These are phyloP conservation scores for Ectemnius continuus DNA, from an alignment of 2,888 invertebrate genomes.

Conservation along the genomic window DNA sequence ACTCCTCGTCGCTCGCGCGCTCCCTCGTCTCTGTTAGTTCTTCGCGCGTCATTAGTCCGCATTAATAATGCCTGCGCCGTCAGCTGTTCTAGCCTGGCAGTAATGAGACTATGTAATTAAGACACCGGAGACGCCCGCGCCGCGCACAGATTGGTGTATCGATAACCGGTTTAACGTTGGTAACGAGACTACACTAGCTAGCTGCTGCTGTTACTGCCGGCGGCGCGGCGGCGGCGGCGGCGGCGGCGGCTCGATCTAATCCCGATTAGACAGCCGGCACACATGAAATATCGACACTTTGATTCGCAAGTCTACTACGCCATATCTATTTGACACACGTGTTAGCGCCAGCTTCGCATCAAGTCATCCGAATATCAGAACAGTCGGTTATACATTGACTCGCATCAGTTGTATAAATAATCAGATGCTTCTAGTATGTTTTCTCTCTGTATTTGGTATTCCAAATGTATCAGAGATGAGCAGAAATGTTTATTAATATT, in stretches of 20 bases:
- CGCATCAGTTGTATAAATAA: no score
- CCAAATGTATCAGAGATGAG: no score
- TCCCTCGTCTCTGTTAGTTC: neutral
- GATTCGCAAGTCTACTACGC: conserved; percentile 9
- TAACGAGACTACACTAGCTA: conserved; percentile 38
- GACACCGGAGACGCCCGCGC: conserved; percentile 8
- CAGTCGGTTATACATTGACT: no score
- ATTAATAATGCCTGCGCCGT: neutral
- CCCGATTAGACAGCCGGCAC: conserved; percentile 33
- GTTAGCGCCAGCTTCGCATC: no score
- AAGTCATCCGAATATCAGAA: no score
- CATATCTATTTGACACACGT: no score
- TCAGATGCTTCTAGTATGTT: no score
- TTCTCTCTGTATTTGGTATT: no score
- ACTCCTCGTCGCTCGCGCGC: no score
- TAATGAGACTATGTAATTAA: conserved; percentile 21
- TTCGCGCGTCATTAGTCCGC: neutral
- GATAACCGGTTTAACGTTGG: conserved; percentile 29
- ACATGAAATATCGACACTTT: conserved; percentile 24
- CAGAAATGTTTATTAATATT: no score
- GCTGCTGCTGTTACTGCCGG: no score
- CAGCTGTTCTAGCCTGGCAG: conserved; percentile 10
- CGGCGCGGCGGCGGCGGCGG: no score
- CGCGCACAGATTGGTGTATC: conserved; percentile 31
- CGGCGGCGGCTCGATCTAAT: conserved; percentile 39